Conservation (phyloP, 1,140 invertebrate species). For the Elymnias hypermnestra region DNA sequence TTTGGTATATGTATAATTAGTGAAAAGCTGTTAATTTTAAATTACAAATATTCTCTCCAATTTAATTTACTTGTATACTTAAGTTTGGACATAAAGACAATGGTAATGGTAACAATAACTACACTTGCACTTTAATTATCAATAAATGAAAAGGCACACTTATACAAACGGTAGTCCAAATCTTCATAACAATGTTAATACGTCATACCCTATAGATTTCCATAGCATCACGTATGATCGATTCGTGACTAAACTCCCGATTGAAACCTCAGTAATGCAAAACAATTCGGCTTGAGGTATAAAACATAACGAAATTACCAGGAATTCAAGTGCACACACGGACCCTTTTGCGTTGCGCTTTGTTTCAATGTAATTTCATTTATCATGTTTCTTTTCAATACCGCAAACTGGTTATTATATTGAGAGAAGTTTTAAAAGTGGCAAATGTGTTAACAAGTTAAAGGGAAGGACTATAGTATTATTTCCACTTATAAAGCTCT, state of each 20-base stretch:
- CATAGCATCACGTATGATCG: slow-evolving; percentile 22
- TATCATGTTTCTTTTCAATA: neutral
- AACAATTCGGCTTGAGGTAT: slow-evolving; percentile 5
- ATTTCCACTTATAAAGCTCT: no score
- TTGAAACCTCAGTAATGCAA: slow-evolving; percentile 15
- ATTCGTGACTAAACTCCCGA: slow-evolving; percentile 20
- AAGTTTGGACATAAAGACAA: no score
- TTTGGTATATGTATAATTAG: no score
- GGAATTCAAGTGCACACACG: neutral
- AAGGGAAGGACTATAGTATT: no score
- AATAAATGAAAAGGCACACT: no score
- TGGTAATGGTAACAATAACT: no score
- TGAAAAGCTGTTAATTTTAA: no score
- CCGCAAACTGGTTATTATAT: neutral
- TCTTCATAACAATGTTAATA: slow-evolving; percentile 17
- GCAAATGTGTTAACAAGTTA: no score
- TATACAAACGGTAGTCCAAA: slow-evolving; percentile 12
- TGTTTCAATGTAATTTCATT: slow-evolving; percentile 1
- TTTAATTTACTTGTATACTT: no score
- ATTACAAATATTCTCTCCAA: no score
- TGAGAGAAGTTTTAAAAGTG: no score
- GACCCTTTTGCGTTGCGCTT: neutral
- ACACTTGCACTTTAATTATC: no score
- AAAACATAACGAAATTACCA: neutral
- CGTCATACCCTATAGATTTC: slow-evolving; percentile 16